A percentile compares a stretch with the other conserved stretches of the same genome.
Evolutionary conservation across 2,797 vertebrate genomes (phyloP).

Genomic region (Myotis pilosus): DNA sequence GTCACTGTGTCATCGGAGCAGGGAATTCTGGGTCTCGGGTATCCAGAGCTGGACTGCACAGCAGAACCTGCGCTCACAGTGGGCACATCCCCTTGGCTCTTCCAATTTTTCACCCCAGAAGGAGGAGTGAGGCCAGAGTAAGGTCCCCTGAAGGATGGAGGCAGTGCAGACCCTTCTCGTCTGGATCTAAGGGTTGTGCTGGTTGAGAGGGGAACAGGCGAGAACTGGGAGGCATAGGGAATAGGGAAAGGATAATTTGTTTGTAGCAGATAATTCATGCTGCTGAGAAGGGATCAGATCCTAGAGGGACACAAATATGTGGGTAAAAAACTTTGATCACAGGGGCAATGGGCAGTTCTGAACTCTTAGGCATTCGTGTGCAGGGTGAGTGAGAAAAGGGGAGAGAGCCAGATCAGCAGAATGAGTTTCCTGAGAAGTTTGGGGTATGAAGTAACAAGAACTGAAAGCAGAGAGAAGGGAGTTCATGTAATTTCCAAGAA

Average conservation of each 20-base stretch:
- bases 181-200: not conserved
- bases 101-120: not conserved
- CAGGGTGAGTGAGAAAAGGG: not conserved
- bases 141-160: not conserved
- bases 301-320: not conserved
- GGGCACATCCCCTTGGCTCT: not conserved
- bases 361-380: not conserved
- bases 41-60: not conserved
- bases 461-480: not conserved
- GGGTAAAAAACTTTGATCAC: not conserved
- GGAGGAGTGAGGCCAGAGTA: not conserved
- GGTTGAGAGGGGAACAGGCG: not conserved
- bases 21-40: not conserved
- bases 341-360: no score
- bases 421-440: not conserved
- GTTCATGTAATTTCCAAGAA: not conserved
- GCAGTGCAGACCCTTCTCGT: not conserved
- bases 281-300: not conserved
- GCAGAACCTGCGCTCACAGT: not conserved
- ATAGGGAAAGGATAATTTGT: not conserved
- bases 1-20: not conserved
- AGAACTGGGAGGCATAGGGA: not conserved
- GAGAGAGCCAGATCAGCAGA: not conserved
- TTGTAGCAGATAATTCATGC: not conserved
- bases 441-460: not conserved